Evolutionary conservation across 2,888 invertebrate genomes (phyloP).

Genomic region (Siphlonurus alternatus): DNA sequence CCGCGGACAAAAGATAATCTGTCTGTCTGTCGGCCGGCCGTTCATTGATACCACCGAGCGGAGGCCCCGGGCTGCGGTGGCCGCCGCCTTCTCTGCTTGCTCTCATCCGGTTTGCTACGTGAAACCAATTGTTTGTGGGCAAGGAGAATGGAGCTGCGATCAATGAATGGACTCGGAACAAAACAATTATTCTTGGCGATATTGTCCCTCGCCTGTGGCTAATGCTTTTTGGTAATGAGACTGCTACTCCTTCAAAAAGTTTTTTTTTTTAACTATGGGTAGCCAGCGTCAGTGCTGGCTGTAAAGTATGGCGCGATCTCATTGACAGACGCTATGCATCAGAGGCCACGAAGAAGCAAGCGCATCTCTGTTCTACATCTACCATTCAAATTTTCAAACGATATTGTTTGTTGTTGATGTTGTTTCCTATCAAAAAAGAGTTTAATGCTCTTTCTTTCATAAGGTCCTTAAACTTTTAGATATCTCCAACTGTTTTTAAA

Average conservation of each 20-base stretch:
- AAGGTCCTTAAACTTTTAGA: not conserved
- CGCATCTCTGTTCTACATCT: not conserved
- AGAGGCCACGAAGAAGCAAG: too few relatives aligned
- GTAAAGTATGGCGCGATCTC: not conserved
- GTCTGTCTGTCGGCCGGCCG: not conserved
- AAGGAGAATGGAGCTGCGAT: not conserved
- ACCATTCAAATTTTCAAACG: not conserved
- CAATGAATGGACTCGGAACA: not conserved
- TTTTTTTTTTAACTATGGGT: too few relatives aligned
- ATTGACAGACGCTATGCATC: not conserved
- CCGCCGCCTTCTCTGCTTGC: not conserved
- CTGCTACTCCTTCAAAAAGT: not conserved
- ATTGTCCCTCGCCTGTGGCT: not conserved
- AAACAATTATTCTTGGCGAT: slow-evolving; percentile 2
- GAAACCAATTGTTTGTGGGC: not conserved
- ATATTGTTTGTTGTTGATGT: not conserved
- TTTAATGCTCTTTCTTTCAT: not conserved
- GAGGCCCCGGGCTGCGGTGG: not conserved
- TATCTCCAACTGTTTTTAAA: not conserved
- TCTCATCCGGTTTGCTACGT: not conserved
- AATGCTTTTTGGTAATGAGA: not conserved
- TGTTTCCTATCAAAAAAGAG: not conserved
- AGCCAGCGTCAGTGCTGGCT: too few relatives aligned
- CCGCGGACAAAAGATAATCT: not conserved
- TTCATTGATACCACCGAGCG: not conserved